These are phyloP conservation scores for Plectropomus leopardus DNA, from an alignment of 2,113 vertebrate species.

Conservation along the genomic window DNA sequence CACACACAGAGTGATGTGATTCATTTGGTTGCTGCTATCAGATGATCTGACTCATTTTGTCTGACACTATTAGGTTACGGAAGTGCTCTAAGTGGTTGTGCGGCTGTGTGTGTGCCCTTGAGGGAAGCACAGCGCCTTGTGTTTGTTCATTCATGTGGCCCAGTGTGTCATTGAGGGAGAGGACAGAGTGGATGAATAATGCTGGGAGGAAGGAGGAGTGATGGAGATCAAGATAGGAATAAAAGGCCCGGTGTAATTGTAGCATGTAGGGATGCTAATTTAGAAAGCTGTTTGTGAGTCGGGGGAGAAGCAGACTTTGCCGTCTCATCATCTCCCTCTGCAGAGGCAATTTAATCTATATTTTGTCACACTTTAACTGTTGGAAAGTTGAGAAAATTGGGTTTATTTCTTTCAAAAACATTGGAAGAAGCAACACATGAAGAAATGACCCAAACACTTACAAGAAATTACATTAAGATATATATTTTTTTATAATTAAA, in stretches of 20 bases:
- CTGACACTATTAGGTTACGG: conserved; percentile 52
- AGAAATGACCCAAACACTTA: too few relatives aligned
- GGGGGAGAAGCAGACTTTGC: too few relatives aligned
- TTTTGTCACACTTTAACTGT: too few relatives aligned
- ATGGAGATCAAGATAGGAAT: conserved; percentile 44
- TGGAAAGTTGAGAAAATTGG: too few relatives aligned
- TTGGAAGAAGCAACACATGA: too few relatives aligned
- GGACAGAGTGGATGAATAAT: conserved; percentile 58
- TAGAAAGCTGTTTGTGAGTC: too few relatives aligned
- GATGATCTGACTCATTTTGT: conserved; percentile 56
- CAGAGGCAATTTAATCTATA: not conserved
- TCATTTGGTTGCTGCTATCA: conserved; percentile 40
- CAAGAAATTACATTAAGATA: too few relatives aligned
- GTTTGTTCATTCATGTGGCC: conserved; percentile 60
- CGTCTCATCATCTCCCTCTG: too few relatives aligned
- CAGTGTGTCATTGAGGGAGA: conserved; percentile 22
- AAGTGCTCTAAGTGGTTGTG: conserved; percentile 63
- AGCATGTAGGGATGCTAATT: not conserved
- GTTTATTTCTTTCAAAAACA: too few relatives aligned
- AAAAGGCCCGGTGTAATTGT: conserved; percentile 33
- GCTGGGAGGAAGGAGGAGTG: conserved; percentile 28
- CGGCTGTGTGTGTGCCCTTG: conserved; percentile 39
- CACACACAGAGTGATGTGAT: conserved; percentile 1
- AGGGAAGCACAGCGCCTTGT: conserved; percentile 36
- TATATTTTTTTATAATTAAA: too few relatives aligned